Evolutionary conservation across 1,140 invertebrate species (phyloP), one percentile per base, ranked within the genome.

Genomic region (Notospermus geniculatus): DNA sequence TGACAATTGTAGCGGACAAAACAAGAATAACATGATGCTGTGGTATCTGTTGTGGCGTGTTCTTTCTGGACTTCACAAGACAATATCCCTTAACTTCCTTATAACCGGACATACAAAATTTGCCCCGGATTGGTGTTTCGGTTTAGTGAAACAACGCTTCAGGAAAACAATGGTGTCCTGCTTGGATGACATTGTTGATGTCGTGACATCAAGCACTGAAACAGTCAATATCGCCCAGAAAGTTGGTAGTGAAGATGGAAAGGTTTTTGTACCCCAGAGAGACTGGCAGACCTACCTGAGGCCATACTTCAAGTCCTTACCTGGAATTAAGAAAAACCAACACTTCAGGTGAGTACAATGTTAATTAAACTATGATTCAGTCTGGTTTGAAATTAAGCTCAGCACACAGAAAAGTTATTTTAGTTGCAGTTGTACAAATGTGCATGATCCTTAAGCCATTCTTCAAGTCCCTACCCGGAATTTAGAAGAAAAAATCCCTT

Each of bases 71-170:
- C 55, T 66, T 7, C 68, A 72, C 41, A 56, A 17, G 52, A 4
- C 13, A 15, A 54, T 69, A 1, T n/a, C 55, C 11, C 53, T 65
- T 17, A 68, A 66, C 23, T 71, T 72, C 36, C 62, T 72, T 59
- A 59, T 66, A 23, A 56, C 63, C 28, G 70, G 66, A 0, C 70
- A 73, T 32, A 72, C 71, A 15, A 73, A 71, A 39, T 73, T 74
- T 67, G 59, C 69, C n/a, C 68, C 68, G 1, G 67, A 72, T 41
- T 72, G 68, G 70, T 64, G 64, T 57, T 74, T 72, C 65, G 69
- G 69, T 11, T 27, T 72, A 7, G 54, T 72, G 23, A 74, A 74
- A 60, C 7, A 56, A 29, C 30, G 32, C 11, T 71, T 58, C 50
- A 59, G 65, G 30, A 41, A 58, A 2, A 45, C 19, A 39, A 28